A percentile compares a stretch with the other conserved stretches of the same genome.
Evolutionary conservation across 2,797 vertebrate species (phyloP).

Genomic region (Spheniscus humboldti): DNA sequence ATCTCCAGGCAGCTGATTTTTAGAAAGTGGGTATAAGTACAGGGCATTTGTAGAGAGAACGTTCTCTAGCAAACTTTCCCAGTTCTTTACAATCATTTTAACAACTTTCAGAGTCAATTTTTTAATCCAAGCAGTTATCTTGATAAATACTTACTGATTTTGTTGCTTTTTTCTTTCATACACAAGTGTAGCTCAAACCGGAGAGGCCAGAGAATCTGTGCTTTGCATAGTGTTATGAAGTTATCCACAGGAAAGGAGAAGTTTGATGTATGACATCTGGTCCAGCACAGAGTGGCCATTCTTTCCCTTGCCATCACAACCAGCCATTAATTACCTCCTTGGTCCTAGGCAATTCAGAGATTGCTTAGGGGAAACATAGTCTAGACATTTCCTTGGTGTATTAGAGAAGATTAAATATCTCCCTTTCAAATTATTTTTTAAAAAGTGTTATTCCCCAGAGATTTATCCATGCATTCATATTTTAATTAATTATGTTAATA

Average conservation of each 20-base stretch:
- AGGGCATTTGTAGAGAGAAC: neutral
- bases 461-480: neutral
- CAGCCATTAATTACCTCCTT: neutral
- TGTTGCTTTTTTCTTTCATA: neutral
- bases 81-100: neutral
- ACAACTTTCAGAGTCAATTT: neutral
- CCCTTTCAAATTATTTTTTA: neutral
- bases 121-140: neutral
- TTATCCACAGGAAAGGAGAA: neutral
- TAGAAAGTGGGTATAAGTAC: neutral
- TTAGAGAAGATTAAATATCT: neutral
- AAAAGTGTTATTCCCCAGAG: neutral
- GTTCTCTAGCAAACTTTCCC: neutral
- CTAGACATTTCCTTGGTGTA: neutral
- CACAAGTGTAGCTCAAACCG: neutral
- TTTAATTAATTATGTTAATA: slow-evolving; percentile 32
- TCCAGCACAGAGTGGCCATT: neutral
- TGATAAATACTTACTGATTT: neutral
- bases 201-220: neutral
- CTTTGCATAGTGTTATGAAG: neutral
- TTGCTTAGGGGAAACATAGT: neutral
- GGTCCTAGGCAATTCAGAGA: neutral
- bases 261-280: neutral
- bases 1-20: neutral
- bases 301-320: neutral